Percentiles rank a stretch among this genome's conserved stretches.
phyloP scores from a whole-genome alignment of 2,888 invertebrate genomes.

The Himalopsyche tibetana region DNA sequence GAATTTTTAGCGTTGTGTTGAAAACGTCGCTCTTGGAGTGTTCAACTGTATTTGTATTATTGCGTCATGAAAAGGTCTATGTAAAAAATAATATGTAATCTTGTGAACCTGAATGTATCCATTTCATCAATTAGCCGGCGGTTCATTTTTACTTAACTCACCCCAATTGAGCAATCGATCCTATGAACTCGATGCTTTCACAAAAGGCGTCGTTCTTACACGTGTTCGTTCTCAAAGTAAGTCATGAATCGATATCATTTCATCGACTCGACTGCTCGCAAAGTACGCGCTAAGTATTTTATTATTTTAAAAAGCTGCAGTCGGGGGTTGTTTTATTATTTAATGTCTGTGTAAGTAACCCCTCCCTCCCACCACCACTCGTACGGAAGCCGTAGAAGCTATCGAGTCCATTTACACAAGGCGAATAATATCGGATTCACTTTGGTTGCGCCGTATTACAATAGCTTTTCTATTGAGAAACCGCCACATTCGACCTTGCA shows the following conservation, averaged over 20 bases:
- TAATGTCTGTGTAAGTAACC: not conserved
- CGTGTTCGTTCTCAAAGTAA: slow-evolving; percentile 11
- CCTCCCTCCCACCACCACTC: not conserved
- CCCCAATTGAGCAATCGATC: no score
- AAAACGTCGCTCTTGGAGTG: no score
- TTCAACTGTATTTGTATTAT: no score
- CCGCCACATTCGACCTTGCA: not conserved
- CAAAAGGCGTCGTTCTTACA: not conserved
- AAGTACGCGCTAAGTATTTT: not conserved
- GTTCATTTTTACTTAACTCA: no score
- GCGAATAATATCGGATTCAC: not conserved
- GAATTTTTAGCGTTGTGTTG: no score
- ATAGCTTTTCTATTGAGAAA: not conserved
- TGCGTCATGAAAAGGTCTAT: no score
- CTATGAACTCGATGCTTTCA: no score
- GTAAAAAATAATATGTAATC: no score
- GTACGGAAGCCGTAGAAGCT: not conserved
- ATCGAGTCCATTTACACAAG: not conserved
- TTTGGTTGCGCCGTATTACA: not conserved
- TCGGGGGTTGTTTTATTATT: slow-evolving; percentile 19
- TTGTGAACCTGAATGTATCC: no score
- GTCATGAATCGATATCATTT: slow-evolving; percentile 10
- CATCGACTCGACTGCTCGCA: not conserved
- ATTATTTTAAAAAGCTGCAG: slow-evolving; percentile 10
- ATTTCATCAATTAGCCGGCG: no score